Evolutionary conservation across 2,113 vertebrate genomes (phyloP).

Genomic region (Noturus placidus): DNA sequence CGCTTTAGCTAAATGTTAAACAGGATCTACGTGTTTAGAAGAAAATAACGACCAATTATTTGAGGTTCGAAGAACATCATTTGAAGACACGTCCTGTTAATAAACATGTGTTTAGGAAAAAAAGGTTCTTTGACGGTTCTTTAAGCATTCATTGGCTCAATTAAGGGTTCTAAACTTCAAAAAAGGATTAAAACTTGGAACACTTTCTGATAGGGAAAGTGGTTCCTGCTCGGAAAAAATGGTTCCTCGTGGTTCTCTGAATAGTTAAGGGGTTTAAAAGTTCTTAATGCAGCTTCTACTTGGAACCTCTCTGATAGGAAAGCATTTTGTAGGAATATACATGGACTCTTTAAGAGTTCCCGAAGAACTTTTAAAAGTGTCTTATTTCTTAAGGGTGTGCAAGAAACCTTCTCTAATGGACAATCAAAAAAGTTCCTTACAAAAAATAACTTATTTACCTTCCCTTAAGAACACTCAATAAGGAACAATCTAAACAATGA

Average conservation of each 20-base stretch:
- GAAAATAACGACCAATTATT: neutral
- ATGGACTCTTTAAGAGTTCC: neutral
- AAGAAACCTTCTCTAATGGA: neutral
- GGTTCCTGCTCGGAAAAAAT: neutral
- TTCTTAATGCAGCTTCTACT: neutral
- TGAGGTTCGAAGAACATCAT: neutral
- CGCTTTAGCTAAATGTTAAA: neutral
- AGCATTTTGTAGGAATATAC: too few species aligned
- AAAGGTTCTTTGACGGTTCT: neutral
- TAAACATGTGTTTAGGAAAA: neutral
- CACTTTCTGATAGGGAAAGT: neutral
- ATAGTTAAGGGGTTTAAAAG: neutral
- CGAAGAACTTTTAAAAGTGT: neutral
- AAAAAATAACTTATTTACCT: neutral
- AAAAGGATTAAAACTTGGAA: neutral
- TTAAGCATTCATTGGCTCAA: neutral
- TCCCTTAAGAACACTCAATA: neutral
- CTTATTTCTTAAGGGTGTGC: neutral
- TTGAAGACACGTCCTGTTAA: neutral
- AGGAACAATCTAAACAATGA: neutral
- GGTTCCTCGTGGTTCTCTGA: neutral
- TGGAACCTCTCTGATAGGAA: neutral
- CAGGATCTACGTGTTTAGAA: neutral
- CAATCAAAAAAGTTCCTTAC: neutral
- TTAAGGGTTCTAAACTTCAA: neutral